Conservation (phyloP, 2,888 invertebrate genomes). For the Strigamia crassipes region DNA sequence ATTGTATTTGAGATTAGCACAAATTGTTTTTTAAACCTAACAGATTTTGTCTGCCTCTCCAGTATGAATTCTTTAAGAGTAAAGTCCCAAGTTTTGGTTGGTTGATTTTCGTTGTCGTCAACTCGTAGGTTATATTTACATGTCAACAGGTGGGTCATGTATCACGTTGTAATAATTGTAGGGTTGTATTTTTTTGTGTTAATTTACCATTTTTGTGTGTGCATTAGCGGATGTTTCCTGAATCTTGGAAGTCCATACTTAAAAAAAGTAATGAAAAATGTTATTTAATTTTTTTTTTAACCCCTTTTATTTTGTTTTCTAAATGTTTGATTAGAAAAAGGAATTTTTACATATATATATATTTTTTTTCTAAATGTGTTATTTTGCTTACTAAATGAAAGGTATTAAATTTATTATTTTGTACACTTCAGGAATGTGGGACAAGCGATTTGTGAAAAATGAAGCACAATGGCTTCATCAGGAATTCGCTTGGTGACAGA, state of each 20-base stretch:
- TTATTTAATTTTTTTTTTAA: constrained; percentile 1
- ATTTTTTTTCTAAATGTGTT: constrained; percentile 5
- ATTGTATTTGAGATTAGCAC: constrained; percentile 11
- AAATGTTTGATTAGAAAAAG: not conserved
- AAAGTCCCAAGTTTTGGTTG: constrained; percentile 29
- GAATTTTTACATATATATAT: not conserved
- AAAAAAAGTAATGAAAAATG: constrained; percentile 12
- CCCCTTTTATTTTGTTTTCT: constrained; percentile 1
- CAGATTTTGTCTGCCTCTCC: constrained; percentile 47
- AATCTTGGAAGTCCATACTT: constrained; percentile 18
- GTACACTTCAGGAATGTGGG: constrained; percentile 50
- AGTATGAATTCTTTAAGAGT: constrained; percentile 43
- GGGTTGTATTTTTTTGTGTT: constrained; percentile 5
- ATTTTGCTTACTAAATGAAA: not conserved
- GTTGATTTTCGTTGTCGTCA: constrained; percentile 24
- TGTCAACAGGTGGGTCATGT: constrained; percentile 45
- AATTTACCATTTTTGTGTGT: constrained; percentile 20
- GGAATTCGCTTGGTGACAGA: constrained; percentile 43
- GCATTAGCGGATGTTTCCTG: constrained; percentile 27
- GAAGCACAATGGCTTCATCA: constrained; percentile 41
- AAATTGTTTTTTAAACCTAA: constrained; percentile 30
- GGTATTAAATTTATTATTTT: constrained; percentile 48
- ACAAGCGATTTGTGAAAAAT: constrained; percentile 44
- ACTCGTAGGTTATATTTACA: constrained; percentile 27
- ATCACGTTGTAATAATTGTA: constrained; percentile 24